Conservation (phyloP, 2,888 invertebrate genomes). For the Andrena praecox region DNA sequence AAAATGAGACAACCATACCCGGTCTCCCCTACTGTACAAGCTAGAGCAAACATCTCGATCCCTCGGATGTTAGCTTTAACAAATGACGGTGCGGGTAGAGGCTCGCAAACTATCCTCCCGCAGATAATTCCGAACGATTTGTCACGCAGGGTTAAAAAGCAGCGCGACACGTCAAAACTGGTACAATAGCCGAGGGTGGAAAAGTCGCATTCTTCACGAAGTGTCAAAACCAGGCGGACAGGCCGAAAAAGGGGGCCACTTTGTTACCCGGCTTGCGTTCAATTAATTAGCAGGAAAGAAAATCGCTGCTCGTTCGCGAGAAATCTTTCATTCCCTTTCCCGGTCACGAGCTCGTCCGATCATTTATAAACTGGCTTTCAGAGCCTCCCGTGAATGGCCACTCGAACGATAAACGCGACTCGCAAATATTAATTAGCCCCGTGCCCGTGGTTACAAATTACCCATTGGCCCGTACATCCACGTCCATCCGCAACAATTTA, state of each 20-base stretch:
- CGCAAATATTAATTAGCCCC: conserved; percentile 30
- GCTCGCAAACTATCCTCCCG: conserved; percentile 12
- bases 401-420: conserved; percentile 6
- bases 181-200: conserved; percentile 33
- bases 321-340: background rate
- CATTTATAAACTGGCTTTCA: conserved; percentile 19
- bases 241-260: conserved; percentile 30
- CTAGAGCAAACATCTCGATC: background rate
- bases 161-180: conserved; percentile 44
- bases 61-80: conserved; percentile 23
- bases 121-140: conserved; percentile 53
- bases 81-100: conserved; percentile 21
- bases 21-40: background rate
- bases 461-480: background rate
- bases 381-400: background rate
- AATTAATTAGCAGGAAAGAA: conserved; percentile 47
- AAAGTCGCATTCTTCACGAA: conserved; percentile 44
- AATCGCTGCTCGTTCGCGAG: background rate
- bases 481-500: conserved; percentile 20
- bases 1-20: no score
- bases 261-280: conserved; percentile 41
- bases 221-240: conserved; percentile 51
- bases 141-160: conserved; percentile 45
- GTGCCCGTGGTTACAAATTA: conserved; percentile 7
- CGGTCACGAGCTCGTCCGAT: background rate